Evolutionary conservation across 2,888 invertebrate genomes (phyloP).

Genomic region (Cerastoderma edule): DNA sequence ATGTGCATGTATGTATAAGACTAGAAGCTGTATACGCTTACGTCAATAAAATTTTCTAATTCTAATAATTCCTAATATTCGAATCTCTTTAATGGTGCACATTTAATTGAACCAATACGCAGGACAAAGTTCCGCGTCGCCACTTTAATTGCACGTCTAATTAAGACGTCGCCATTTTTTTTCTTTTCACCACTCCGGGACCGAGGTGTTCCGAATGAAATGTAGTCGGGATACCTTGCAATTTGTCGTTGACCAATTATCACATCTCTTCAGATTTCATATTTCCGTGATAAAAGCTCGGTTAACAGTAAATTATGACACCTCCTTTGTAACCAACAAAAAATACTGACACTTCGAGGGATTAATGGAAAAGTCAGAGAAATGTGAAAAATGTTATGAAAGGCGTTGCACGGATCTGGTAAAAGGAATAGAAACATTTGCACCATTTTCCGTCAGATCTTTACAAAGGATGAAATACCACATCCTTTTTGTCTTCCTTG

Average conservation of each 20-base stretch:
- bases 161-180: conserved; percentile 14
- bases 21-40: too few species aligned
- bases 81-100: conserved; percentile 6
- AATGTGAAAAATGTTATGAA: conserved; percentile 15
- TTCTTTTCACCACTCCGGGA: conserved; percentile 17
- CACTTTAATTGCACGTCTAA: conserved; percentile 13
- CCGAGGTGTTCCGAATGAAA: conserved; percentile 21
- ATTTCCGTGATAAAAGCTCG: conserved; percentile 18
- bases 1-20: too few species aligned
- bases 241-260: conserved; percentile 19
- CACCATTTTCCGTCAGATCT: too few species aligned
- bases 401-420: background rate
- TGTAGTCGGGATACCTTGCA: conserved; percentile 10
- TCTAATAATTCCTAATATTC: too few species aligned
- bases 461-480: too few species aligned
- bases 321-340: conserved; percentile 4
- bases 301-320: conserved; percentile 16
- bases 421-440: too few species aligned
- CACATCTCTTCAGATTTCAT: conserved; percentile 15
- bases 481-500: too few species aligned
- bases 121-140: background rate
- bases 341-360: background rate
- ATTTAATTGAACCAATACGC: conserved; percentile 16
- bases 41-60: too few species aligned
- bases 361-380: background rate